Percentiles rank a stretch among this genome's conserved stretches.
phyloP scores from a whole-genome alignment of 1,140 invertebrate species.

The Papilio helenus region DNA sequence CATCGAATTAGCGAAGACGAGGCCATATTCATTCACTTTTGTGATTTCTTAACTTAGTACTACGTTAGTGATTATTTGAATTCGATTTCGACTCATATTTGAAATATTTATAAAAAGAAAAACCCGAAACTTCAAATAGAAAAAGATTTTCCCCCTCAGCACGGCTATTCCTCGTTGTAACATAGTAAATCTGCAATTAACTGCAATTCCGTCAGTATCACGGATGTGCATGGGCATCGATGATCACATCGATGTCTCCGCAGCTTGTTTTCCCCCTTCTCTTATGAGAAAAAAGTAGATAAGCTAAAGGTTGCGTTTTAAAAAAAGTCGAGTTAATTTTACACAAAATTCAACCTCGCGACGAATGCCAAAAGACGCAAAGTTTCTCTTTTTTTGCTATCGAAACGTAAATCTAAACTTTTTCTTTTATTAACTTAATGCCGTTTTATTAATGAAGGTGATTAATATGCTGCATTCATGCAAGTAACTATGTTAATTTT shows the following conservation, averaged over 20 bases:
- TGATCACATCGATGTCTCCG: too few species aligned
- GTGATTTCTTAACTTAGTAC: background rate
- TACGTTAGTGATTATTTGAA: too few species aligned
- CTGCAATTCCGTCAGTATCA: too few species aligned
- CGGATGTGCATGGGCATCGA: too few species aligned
- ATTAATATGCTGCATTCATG: background rate
- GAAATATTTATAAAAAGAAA: too few species aligned
- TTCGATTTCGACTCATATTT: too few species aligned
- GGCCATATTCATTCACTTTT: background rate
- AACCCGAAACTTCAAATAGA: too few species aligned
- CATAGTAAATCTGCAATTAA: too few species aligned
- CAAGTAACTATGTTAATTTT: background rate
- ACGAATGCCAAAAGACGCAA: conserved; percentile 20
- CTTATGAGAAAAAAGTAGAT: background rate
- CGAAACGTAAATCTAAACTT: conserved; percentile 4
- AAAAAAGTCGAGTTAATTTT: background rate
- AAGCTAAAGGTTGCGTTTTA: background rate
- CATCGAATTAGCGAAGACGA: conserved; percentile 1
- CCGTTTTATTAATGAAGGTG: background rate
- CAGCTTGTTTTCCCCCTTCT: too few species aligned
- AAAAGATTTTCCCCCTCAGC: too few species aligned
- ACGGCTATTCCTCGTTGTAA: too few species aligned
- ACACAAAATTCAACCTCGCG: conserved; percentile 18
- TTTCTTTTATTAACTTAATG: conserved; percentile 24
- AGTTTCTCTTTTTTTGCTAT: conserved; percentile 17